Percentiles rank a stretch among this genome's conserved stretches.
These are phyloP conservation scores for Eumaeus atala DNA, from an alignment of 1,140 invertebrate species.

Conservation along the genomic window DNA sequence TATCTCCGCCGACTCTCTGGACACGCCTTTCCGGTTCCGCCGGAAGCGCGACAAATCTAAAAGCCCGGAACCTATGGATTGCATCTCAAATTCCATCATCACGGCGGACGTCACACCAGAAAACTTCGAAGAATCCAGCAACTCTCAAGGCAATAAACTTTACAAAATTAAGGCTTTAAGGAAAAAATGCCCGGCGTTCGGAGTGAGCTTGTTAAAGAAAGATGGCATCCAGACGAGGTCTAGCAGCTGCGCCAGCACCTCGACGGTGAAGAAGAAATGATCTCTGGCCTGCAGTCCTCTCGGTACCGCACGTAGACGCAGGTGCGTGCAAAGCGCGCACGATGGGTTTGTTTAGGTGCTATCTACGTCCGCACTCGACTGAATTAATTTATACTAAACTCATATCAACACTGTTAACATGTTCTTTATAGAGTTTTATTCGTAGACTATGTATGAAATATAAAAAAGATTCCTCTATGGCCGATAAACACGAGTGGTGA, in stretches of 20 bases:
- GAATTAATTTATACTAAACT: constrained; percentile 43
- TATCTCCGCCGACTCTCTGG: constrained; percentile 65
- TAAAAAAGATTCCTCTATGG: background rate
- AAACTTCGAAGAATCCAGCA: constrained; percentile 57
- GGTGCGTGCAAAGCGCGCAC: no score
- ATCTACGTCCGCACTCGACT: constrained; percentile 33
- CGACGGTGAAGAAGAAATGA: constrained; percentile 69
- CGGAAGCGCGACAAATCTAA: constrained; percentile 63
- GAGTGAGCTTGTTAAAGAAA: constrained; percentile 57
- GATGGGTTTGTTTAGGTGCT: constrained; percentile 46
- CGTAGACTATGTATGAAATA: background rate
- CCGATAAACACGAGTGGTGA: background rate
- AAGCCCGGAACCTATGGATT: constrained; percentile 68
- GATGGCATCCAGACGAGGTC: constrained; percentile 61
- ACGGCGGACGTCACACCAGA: constrained; percentile 59
- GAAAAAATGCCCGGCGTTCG: constrained; percentile 63
- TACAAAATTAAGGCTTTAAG: constrained; percentile 70
- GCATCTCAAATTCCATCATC: constrained; percentile 52
- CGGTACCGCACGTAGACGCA: constrained; percentile 37
- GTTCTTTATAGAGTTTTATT: constrained; percentile 15
- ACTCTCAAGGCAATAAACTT: constrained; percentile 68
- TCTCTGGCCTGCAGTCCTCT: constrained; percentile 35
- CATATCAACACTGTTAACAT: constrained; percentile 41
- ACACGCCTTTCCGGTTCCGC: constrained; percentile 63
- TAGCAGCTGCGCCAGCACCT: constrained; percentile 56